These are phyloP conservation scores for Origma solitaria DNA, from an alignment of 2,113 vertebrate species.

Conservation along the genomic window DNA sequence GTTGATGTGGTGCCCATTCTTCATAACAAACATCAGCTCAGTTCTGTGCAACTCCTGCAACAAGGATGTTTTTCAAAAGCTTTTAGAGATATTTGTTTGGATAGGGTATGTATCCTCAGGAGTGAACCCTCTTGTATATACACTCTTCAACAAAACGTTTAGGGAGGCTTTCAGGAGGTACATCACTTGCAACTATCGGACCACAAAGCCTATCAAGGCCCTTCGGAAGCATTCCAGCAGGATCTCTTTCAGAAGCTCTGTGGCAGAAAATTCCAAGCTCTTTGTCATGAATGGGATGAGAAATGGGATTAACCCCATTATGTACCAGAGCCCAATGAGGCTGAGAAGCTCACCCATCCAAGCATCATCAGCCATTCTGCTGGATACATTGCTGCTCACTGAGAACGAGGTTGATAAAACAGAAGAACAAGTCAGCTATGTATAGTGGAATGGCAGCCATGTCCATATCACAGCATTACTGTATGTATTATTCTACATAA, in stretches of 20 bases:
- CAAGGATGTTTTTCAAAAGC: conserved; percentile 72
- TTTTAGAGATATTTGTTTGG: conserved; percentile 97
- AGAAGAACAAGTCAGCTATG: conserved; percentile 84
- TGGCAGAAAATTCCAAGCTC: conserved; percentile 87
- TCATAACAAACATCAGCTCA: conserved; percentile 92
- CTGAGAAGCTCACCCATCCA: conserved; percentile 73
- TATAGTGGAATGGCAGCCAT: conserved; percentile 61
- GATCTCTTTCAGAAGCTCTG: conserved; percentile 81
- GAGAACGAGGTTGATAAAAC: conserved; percentile 83
- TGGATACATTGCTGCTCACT: conserved; percentile 83
- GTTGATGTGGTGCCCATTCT: conserved; percentile 98
- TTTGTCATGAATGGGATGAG: conserved; percentile 86
- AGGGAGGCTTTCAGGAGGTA: conserved; percentile 90
- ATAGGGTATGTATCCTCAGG: conserved; percentile 96
- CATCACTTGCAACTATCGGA: conserved; percentile 89
- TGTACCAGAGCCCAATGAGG: conserved; percentile 84
- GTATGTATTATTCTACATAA: not conserved
- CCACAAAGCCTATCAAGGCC: conserved; percentile 52
- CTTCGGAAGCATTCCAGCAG: conserved; percentile 72
- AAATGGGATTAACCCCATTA: conserved; percentile 83
- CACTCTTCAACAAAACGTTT: conserved; percentile 97
- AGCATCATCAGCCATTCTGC: conserved; percentile 72
- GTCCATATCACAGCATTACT: not conserved
- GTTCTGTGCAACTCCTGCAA: conserved; percentile 87
- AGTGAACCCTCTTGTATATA: conserved; percentile 95